A percentile compares a stretch with the other conserved stretches of the same genome.
Conservation (phyloP, 1,140 invertebrate genomes). For the Hylyphantes graminicola region DNA sequence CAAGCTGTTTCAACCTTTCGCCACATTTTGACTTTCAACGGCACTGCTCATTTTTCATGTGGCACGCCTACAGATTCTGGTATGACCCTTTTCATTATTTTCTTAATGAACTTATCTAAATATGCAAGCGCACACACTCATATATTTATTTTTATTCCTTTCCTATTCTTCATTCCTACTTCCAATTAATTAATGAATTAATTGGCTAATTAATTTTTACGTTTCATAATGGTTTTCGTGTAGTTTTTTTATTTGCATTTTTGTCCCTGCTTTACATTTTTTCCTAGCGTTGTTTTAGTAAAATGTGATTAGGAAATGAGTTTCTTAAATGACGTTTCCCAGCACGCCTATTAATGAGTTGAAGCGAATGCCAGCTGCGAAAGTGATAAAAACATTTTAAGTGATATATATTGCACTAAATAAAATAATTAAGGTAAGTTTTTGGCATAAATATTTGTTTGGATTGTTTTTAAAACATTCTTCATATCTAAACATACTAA, state of each 20-base stretch:
- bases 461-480: too few species aligned
- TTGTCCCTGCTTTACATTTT: slow-evolving; percentile 4
- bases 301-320: slow-evolving; percentile 41
- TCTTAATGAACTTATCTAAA: slow-evolving; percentile 9
- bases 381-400: slow-evolving; percentile 13
- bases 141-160: slow-evolving; percentile 44
- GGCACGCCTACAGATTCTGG: slow-evolving; percentile 9
- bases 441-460: too few species aligned
- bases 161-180: slow-evolving; percentile 30
- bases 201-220: slow-evolving; percentile 54
- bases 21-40: slow-evolving; percentile 24
- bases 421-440: too few species aligned
- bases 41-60: slow-evolving; percentile 31
- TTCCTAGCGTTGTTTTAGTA: neutral
- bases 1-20: slow-evolving; percentile 1
- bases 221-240: slow-evolving; percentile 54
- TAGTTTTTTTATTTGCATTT: slow-evolving; percentile 27
- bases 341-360: slow-evolving; percentile 25
- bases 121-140: slow-evolving; percentile 13
- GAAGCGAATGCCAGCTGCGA: neutral
- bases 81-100: neutral
- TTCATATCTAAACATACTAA: too few species aligned
- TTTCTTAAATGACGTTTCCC: slow-evolving; percentile 46
- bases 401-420: neutral
- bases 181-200: slow-evolving; percentile 54